These are phyloP conservation scores for Patella depressa DNA, from an alignment of 2,888 invertebrate species.

Conservation along the genomic window DNA sequence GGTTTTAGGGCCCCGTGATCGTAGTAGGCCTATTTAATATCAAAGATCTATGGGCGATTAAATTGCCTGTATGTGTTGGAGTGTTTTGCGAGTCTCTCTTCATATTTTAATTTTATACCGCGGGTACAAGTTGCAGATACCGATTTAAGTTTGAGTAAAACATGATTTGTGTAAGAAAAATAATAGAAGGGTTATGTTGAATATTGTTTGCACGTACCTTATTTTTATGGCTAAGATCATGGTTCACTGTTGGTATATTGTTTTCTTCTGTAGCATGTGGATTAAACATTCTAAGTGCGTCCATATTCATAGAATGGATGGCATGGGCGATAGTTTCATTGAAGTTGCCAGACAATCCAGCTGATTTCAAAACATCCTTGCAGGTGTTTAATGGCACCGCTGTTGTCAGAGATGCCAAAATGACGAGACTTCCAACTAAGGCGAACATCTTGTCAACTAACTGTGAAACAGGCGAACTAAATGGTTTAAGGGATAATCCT, in stretches of 20 bases:
- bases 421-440: not conserved
- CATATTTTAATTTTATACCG: too few species aligned
- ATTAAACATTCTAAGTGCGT: slow-evolving; percentile 52
- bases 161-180: too few species aligned
- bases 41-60: too few species aligned
- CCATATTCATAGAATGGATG: slow-evolving; percentile 57
- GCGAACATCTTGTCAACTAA: not conserved
- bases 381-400: slow-evolving; percentile 17
- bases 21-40: too few species aligned
- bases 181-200: too few species aligned
- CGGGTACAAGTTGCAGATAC: too few species aligned
- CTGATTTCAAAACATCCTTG: slow-evolving; percentile 14
- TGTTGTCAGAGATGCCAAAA: not conserved
- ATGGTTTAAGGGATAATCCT: too few species aligned
- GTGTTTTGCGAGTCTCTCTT: too few species aligned
- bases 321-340: slow-evolving; percentile 59
- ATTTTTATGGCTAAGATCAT: slow-evolving; percentile 38
- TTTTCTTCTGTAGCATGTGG: slow-evolving; percentile 45
- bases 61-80: too few species aligned
- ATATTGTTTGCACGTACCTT: not conserved
- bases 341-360: slow-evolving; percentile 43
- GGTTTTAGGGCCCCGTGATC: too few species aligned
- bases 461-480: too few species aligned
- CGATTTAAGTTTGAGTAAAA: too few species aligned
- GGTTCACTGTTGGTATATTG: slow-evolving; percentile 57